These are phyloP conservation scores for Thalassarche chlororhynchos DNA, from an alignment of 2,113 vertebrate species.

Conservation along the genomic window DNA sequence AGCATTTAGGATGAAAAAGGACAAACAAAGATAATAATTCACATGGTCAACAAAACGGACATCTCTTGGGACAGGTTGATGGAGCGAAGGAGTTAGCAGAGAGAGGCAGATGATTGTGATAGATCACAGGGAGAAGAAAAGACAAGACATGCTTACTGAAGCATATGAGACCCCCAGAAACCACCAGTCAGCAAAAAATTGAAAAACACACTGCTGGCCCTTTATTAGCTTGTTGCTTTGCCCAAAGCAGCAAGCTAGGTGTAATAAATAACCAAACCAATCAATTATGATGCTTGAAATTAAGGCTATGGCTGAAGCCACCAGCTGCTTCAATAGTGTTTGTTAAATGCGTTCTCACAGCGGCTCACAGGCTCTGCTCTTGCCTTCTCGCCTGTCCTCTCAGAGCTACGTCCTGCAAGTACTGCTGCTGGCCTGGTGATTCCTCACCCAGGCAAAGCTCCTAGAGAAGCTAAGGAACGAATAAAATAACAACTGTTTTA, in stretches of 20 bases:
- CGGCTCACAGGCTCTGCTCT: not conserved
- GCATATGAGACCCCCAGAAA: slow-evolving; percentile 75
- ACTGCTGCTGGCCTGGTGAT: not conserved
- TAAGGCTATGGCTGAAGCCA: slow-evolving; percentile 31
- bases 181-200: slow-evolving; percentile 81
- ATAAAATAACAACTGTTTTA: not conserved
- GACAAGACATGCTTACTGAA: slow-evolving; percentile 82
- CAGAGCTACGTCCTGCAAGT: not conserved
- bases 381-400: not conserved
- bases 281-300: slow-evolving; percentile 74
- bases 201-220: slow-evolving; percentile 69
- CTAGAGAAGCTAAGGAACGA: not conserved
- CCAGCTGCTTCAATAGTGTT: not conserved
- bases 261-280: slow-evolving; percentile 77
- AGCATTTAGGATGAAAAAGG: slow-evolving; percentile 69
- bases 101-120: slow-evolving; percentile 82
- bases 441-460: not conserved
- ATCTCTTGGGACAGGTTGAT: slow-evolving; percentile 76
- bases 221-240: slow-evolving; percentile 78
- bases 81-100: slow-evolving; percentile 51
- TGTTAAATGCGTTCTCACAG: not conserved
- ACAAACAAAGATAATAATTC: slow-evolving; percentile 75
- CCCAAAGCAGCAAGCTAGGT: slow-evolving; percentile 57
- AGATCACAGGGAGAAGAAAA: slow-evolving; percentile 84
- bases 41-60: slow-evolving; percentile 84